phyloP scores from a whole-genome alignment of 1,140 invertebrate genomes.

The Phymastichus coffea region DNA sequence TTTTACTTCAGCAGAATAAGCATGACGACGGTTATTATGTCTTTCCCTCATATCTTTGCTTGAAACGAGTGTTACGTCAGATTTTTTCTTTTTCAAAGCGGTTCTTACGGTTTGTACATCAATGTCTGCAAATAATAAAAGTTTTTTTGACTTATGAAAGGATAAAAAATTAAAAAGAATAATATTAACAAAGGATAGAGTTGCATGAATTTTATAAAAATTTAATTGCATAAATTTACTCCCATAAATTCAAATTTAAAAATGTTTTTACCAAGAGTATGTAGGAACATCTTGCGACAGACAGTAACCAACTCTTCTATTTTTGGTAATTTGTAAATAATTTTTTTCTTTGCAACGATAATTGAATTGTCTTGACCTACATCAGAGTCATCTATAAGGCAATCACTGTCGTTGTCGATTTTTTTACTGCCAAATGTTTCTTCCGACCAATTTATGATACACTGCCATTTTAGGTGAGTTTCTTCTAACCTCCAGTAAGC shows the following conservation, averaged over 20 bases:
- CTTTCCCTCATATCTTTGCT: neutral
- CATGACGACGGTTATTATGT: neutral
- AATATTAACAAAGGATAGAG: neutral
- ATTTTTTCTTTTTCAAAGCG: neutral
- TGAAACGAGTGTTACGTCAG: neutral
- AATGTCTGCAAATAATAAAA: neutral
- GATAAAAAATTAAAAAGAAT: neutral
- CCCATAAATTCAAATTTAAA: neutral
- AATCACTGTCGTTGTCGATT: neutral
- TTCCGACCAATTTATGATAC: neutral
- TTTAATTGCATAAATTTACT: neutral
- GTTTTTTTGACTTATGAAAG: neutral
- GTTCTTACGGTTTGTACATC: neutral
- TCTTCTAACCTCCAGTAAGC: neutral
- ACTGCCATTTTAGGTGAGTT: neutral
- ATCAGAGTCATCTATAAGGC: neutral
- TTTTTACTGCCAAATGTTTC: neutral
- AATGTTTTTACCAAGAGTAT: neutral
- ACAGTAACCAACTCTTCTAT: neutral
- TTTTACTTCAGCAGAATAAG: neutral
- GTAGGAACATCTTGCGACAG: neutral
- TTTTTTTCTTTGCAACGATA: neutral
- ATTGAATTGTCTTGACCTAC: too few species aligned
- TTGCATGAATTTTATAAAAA: neutral
- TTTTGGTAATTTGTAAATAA: constrained; percentile 1